Base-by-base conservation (phyloP, 2,113 vertebrate genomes). In the Actenoides lindsayi region DNA sequence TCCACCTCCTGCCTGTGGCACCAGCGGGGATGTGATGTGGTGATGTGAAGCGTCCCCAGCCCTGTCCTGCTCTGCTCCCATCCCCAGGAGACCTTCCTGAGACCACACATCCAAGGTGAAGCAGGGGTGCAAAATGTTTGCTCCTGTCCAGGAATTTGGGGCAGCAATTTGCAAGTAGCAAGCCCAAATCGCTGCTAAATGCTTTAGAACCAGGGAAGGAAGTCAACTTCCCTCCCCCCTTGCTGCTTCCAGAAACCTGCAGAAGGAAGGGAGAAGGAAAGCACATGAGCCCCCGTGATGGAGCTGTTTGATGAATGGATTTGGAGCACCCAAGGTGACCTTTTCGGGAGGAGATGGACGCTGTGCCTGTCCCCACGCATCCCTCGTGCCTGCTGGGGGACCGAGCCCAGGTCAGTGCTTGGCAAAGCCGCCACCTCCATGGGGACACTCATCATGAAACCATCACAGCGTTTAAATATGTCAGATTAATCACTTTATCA, bases 401-500 rank as follows among this genome's bases (percentile, higher is more conserved):
- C 9, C 0, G 0, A 74, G 51, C 19, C 10, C 51, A 31, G 79
- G 78, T 16, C 16, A 2, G 16, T 0, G 1, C 70, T 51, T 19
- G 3, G 77, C 48, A 20, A 21, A 79, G n/a, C 56, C 17, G 54
- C 48, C 8, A 0, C 28, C 83, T 30, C 37, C 4, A 0, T 16
- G 41, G 2, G 50, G 70, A 35, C 41, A 3, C 70, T 73, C 48
- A 0, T 71, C 63, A 6, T 18, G 31, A 1, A 56, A 17, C 18
- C 35, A 9, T 50, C 81, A 6, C 27, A 0, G 42, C 25, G 6
- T 67, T 67, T 59, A 81, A 81, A 71, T 33, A 28, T 14, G 2
- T 46, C 30, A 16, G 78, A 25, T 83, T 95, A 94, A 89, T 94
- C 91, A 24, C 93, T 73, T 95, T 95, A 83, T 96, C 84, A 9